Conservation (phyloP, 1,140 invertebrate species). For the Venustaconcha ellipsiformis region DNA sequence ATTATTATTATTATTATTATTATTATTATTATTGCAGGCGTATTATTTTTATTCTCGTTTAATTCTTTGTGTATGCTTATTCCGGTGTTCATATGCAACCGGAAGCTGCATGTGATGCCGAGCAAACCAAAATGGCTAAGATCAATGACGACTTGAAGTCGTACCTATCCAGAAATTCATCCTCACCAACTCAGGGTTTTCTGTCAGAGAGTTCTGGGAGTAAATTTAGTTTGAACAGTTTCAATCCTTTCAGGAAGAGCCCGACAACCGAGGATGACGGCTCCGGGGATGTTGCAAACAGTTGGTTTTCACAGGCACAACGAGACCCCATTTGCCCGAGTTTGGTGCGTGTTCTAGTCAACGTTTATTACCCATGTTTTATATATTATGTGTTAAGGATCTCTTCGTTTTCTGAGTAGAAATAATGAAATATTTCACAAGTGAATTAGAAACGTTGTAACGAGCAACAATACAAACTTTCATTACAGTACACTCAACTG, state of each 20-base stretch:
- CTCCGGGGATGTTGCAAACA: conserved; percentile 47
- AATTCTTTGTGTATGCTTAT: too few species aligned
- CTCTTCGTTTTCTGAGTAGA: neutral
- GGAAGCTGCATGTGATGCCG: too few species aligned
- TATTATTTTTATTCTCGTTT: too few species aligned
- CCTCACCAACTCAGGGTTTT: conserved; percentile 11
- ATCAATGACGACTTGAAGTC: conserved; percentile 33
- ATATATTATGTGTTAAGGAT: neutral
- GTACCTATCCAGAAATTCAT: conserved; percentile 47
- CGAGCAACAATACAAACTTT: too few species aligned
- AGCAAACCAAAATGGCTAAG: conserved; percentile 33
- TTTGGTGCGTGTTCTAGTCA: conserved; percentile 39
- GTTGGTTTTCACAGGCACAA: conserved; percentile 64
- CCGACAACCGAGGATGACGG: conserved; percentile 28
- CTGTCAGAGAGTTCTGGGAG: conserved; percentile 18
- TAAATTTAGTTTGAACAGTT: conserved; percentile 39
- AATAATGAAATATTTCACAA: neutral
- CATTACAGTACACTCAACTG: too few species aligned
- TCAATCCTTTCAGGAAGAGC: conserved; percentile 38
- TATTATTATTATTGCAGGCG: too few species aligned
- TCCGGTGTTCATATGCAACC: too few species aligned
- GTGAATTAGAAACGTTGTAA: neutral
- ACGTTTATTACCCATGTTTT: neutral
- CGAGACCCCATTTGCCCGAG: conserved; percentile 60
- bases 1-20: too few species aligned